Evolutionary conservation across 2,888 invertebrate species (phyloP), one percentile per base, ranked within the genome.

Genomic region (Rugalucina vietnamica): DNA sequence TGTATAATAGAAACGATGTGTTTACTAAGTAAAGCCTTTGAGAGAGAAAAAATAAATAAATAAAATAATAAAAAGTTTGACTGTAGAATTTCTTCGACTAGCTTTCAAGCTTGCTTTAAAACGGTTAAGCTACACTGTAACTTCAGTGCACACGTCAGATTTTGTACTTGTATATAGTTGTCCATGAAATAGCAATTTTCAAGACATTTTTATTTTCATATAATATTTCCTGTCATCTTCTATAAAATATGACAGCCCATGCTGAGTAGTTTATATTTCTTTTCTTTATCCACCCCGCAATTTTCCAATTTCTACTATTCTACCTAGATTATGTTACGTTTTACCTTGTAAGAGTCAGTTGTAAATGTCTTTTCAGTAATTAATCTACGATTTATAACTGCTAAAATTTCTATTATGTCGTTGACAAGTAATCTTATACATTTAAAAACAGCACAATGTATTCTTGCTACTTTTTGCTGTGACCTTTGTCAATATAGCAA

Each of bases 401-500:
- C 60, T 60, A n/a, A n/a, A n/a, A 14, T 60, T n/a, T 60, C 65
- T 18, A 34, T 65, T 65, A 65, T 65, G 32, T 4, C 18, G 5
- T 27, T 65, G 65, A 12, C 65, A 65, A 18, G 65, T 65, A 32
- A 65, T 21, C 34, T 8, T 34, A 65, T 65, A 32, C 34, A 43
- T 8, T 29, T 18, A 34, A 34, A 29, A 65, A 65, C 21, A 34
- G 18, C 65, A 65, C 24, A 65, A 65, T 65, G 21, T 18, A 10
- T 4, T 1, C 65, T 65, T 32, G 65, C 34, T 65, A 29, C 65
- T 65, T 65, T 65, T 65, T 65, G 8, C 21, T 5, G 21, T 29
- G 65, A 65, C 65, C 65, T 65, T 65, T 65, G 65, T 65, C 32
- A 65, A 65, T 65, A 65, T 34, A 34, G 65, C 21, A 65, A 65